Base-by-base conservation (phyloP, 2,113 vertebrate species). In the Pipa parva region DNA sequence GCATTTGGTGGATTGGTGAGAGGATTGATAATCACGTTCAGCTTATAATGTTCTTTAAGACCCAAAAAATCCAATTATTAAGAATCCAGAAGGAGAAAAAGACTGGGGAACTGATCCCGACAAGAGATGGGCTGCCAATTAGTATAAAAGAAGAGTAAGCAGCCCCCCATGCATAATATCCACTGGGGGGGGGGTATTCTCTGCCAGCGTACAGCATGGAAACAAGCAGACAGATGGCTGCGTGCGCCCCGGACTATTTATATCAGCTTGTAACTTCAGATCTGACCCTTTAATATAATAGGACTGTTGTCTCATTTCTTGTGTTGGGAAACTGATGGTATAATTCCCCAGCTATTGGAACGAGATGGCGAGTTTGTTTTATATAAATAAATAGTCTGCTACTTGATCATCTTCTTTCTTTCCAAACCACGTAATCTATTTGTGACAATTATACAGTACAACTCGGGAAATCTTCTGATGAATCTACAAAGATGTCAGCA, bases 251-350 rank as follows among this genome's bases (percentile, higher is more conserved):
- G 63, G 51, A 39, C 29, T 65, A 65, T 65, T 65, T 56, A 22
- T 65, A 65, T 56, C 52, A 7, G 63, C 36, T 37, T 31, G 39
- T 45, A 42, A 21, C 49, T 56, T 54, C 51, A 20, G 21, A 27
- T 39, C 37, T 65, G 63, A 65, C 63, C 63, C 63, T 20, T 6
- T 5, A 65, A 46, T 51, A 24, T 36, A n/a, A 6, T 8, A 21
- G 52, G 51, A 29, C 42, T 48, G 52, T 42, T 24, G 18, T 48
- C 39, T 57, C 20, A 21, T 57, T 42, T 45, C 26, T 46, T 17
- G 13, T 66, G 39, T 66, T 58, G 63, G 63, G 42, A 66, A 66
- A 66, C 63, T 58, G 63, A 66, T 49, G 63, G 58, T 25, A 27
- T 17, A 31, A 21, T 13, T 58, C 39, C 31, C 10, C 26, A 3